Evolutionary conservation across 2,888 invertebrate species (phyloP).

Genomic region (Zygogramma bicolorata): DNA sequence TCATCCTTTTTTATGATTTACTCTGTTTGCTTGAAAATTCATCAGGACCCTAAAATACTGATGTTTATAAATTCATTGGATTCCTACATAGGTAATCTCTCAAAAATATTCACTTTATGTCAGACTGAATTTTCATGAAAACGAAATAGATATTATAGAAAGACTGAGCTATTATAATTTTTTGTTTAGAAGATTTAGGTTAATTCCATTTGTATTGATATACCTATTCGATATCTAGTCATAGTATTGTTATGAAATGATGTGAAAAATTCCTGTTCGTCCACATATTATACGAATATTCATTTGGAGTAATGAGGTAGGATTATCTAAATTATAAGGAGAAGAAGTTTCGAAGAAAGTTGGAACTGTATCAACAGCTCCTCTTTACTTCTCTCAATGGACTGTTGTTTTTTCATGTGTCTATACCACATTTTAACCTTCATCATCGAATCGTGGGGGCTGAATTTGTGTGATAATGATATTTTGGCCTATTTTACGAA

Average conservation of each 20-base stretch:
- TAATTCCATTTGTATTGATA: conserved; percentile 9
- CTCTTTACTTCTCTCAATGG: no score
- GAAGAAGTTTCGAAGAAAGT: no score
- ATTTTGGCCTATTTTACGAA: conserved; percentile 15
- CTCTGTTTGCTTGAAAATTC: neutral
- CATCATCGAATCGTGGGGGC: neutral
- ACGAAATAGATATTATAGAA: neutral
- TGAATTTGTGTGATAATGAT: neutral
- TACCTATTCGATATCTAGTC: conserved; percentile 32
- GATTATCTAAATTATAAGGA: neutral
- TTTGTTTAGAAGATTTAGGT: neutral
- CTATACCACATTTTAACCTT: no score
- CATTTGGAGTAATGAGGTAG: neutral
- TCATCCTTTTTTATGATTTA: neutral
- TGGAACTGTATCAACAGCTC: neutral
- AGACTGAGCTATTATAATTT: conserved; percentile 7
- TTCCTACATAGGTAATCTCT: neutral
- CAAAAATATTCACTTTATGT: neutral
- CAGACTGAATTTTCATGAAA: neutral
- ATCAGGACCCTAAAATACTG: neutral
- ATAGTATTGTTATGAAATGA: conserved; percentile 30
- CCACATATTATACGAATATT: conserved; percentile 26
- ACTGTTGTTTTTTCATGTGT: no score
- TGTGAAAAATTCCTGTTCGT: conserved; percentile 36
- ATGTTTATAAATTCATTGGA: neutral